These are phyloP conservation scores for Anneissia japonica DNA, from an alignment of 35 echinoderm and acorn worm species.

Conservation along the genomic window DNA sequence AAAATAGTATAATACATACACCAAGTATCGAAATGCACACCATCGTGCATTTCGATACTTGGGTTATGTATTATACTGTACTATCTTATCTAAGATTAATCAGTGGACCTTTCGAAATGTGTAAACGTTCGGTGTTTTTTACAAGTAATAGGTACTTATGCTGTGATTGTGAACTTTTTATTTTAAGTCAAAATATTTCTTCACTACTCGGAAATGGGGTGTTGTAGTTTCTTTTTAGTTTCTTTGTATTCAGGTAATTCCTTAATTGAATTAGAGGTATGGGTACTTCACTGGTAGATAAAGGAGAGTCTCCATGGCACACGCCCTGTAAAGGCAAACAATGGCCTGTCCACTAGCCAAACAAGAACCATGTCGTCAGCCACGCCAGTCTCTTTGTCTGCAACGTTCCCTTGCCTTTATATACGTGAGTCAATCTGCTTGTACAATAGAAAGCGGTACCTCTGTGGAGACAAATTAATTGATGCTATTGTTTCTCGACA, in stretches of 20 bases:
- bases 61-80: too few relatives aligned
- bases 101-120: too few relatives aligned
- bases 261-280: not conserved
- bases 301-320: not conserved
- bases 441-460: not conserved
- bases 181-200: not conserved
- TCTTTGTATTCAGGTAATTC: not conserved
- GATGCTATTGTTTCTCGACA: not conserved
- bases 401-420: not conserved
- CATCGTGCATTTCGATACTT: too few relatives aligned
- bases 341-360: not conserved
- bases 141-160: not conserved
- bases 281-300: not conserved
- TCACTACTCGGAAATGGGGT: not conserved
- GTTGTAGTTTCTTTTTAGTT: not conserved
- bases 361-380: not conserved
- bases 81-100: too few relatives aligned
- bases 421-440: not conserved
- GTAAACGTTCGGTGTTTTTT: not conserved
- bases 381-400: not conserved
- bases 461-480: not conserved
- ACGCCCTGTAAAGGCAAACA: not conserved
- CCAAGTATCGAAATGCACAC: too few relatives aligned
- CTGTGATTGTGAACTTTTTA: not conserved
- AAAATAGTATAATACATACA: too few relatives aligned